Evolutionary conservation across 1,140 invertebrate species (phyloP).

Genomic region (Drosophila gunungcola): DNA sequence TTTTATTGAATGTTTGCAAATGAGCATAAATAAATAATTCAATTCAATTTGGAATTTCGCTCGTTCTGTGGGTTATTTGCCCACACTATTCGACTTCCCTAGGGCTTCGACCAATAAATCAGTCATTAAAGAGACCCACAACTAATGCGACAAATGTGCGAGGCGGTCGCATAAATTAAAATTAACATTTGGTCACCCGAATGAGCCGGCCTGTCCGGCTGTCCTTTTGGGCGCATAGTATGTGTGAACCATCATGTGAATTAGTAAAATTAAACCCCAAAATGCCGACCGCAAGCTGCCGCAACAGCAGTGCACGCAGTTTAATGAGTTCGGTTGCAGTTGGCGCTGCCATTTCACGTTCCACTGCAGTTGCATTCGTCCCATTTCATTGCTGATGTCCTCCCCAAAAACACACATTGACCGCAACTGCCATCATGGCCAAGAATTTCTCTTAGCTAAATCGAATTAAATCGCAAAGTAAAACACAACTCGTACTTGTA

Average conservation of each 20-base stretch:
- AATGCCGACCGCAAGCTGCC: conserved; percentile 76
- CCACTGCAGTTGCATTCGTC: conserved; percentile 11
- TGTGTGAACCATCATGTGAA: conserved; percentile 66
- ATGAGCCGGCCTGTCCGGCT: background rate
- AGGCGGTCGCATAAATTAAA: conserved; percentile 77
- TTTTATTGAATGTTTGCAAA: conserved; percentile 67
- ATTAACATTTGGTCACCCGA: conserved; percentile 67
- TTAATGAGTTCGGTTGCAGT: conserved; percentile 68
- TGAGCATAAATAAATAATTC: conserved; percentile 75
- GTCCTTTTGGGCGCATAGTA: background rate
- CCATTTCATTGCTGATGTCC: background rate
- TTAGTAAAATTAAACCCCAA: conserved; percentile 79
- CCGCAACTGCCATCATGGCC: conserved; percentile 33
- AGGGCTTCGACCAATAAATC: conserved; percentile 72
- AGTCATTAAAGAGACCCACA: conserved; percentile 77
- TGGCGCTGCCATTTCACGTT: background rate
- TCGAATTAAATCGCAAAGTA: conserved; percentile 38
- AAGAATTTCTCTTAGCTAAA: conserved; percentile 14
- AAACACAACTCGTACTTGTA: conserved; percentile 15
- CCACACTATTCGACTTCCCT: conserved; percentile 1
- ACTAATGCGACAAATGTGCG: conserved; percentile 78
- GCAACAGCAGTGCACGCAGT: conserved; percentile 64
- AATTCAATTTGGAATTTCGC: conserved; percentile 43
- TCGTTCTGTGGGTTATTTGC: conserved; percentile 1
- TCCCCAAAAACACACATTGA: conserved; percentile 1